Evolutionary conservation across 2,797 vertebrate genomes (phyloP), one percentile per base, ranked within the genome.

Genomic region (Danio albolineatus): DNA sequence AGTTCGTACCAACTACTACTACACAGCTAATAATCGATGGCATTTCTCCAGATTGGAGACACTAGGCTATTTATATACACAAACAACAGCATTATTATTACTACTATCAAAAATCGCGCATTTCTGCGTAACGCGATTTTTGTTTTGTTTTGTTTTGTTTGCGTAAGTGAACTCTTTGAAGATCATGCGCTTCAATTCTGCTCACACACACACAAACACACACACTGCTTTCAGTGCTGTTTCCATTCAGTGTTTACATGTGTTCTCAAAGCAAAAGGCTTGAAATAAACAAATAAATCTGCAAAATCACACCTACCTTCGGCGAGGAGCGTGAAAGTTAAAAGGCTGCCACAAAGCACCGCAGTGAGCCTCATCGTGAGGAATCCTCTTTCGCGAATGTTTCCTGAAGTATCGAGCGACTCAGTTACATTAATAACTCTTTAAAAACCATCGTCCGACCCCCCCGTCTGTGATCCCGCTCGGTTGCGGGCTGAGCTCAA

Each of bases 271-370:
- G 4, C 12, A 48, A 17, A 38, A 0, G 17, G 69, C 0, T 28
- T 44, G 12, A 81, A 83, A 80, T 71, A 28, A 1, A 4, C 48
- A 1, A 51, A 51, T 13, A 51, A 13, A 4, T 1, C 48, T 4
- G 48, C 5, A 51, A 51, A 4, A 10, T 84, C 80, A 85, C 72
- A 81, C 89, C 90, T 90, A 95, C 94, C 91, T 91, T 90, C 85
- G 89, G 62, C 83, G 85, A 79, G 79, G 82, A 94, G 88, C 75
- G 90, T 85, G 54, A 90, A 90, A 92, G 90, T 92, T 89, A 91
- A 5, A 70, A 95, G 85, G 81, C 89, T 86, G 79, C 88, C 87
- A 85, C 87, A 91, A 76, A 94, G 87, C 90, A 90, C 89, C 85
- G 89, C 88, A 74, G 88, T 79, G 84, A 81, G 90, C 89, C 91